Percentiles rank a stretch among this genome's conserved stretches.
phyloP scores from a whole-genome alignment of 2,888 invertebrate genomes.

The Crocallis elinguaria region DNA sequence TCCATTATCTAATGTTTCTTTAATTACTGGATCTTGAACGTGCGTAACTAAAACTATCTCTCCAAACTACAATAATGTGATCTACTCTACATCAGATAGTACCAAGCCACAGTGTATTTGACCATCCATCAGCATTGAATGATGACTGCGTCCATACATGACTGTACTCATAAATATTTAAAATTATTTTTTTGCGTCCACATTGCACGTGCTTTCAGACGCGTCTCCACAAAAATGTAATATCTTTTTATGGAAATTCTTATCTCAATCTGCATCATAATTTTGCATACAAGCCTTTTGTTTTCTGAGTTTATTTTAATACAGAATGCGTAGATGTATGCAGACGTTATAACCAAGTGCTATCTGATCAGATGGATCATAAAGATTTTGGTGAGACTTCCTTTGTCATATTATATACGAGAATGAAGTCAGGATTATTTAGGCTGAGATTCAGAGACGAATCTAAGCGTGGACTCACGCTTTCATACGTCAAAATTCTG shows the following conservation, averaged over 20 bases:
- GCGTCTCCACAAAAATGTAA: constrained; percentile 38
- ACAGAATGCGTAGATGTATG: constrained; percentile 26
- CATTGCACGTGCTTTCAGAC: constrained; percentile 27
- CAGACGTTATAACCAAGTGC: constrained; percentile 27
- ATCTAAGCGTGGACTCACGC: too few species aligned
- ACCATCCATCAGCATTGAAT: constrained; percentile 47
- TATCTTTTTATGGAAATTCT: constrained; percentile 48
- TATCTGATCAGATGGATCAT: constrained; percentile 35
- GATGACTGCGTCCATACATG: constrained; percentile 43
- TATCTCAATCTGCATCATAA: constrained; percentile 49
- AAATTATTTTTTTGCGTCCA: constrained; percentile 39
- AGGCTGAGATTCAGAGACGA: background rate
- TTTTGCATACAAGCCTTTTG: constrained; percentile 53
- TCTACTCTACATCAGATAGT: constrained; percentile 7
- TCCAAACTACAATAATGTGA: background rate
- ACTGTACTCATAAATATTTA: constrained; percentile 51
- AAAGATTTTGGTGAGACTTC: constrained; percentile 27
- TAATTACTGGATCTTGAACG: too few species aligned
- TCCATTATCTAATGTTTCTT: too few species aligned
- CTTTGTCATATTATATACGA: constrained; percentile 29
- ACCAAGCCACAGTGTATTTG: constrained; percentile 26
- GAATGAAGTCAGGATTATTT: background rate
- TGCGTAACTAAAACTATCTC: too few species aligned
- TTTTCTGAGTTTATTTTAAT: constrained; percentile 40
- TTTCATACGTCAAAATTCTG: too few species aligned